These are phyloP conservation scores for Tetramorium alpestre DNA, from an alignment of 1,140 invertebrate species.

Conservation along the genomic window DNA sequence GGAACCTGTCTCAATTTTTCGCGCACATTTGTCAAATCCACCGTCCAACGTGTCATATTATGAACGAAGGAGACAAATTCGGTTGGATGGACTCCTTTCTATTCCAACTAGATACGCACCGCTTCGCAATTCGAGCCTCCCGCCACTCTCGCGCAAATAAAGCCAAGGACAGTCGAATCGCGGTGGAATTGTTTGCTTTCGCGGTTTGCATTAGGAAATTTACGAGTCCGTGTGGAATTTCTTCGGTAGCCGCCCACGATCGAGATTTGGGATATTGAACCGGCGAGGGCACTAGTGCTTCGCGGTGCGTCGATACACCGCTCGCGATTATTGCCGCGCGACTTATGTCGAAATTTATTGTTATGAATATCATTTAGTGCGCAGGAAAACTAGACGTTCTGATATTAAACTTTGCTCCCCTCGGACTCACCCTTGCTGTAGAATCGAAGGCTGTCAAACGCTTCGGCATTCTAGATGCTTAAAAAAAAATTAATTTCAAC, in stretches of 20 bases:
- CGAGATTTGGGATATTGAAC: slow-evolving; percentile 40
- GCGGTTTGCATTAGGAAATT: slow-evolving; percentile 49
- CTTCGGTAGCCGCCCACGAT: slow-evolving; percentile 5
- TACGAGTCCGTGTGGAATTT: slow-evolving; percentile 51
- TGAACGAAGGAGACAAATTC: neutral
- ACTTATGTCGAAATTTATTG: neutral
- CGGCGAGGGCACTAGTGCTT: neutral
- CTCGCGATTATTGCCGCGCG: neutral
- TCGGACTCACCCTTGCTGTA: neutral
- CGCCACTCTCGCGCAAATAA: slow-evolving; percentile 19
- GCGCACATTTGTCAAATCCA: neutral
- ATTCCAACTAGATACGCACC: neutral
- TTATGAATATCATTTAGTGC: neutral
- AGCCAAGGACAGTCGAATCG: slow-evolving; percentile 51
- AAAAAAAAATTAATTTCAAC: neutral
- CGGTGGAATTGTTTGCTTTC: slow-evolving; percentile 24
- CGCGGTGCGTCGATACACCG: neutral
- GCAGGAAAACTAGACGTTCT: neutral
- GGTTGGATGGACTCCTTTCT: neutral
- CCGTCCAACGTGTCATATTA: no score
- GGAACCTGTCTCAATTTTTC: neutral
- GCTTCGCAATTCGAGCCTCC: slow-evolving; percentile 7
- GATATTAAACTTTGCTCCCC: neutral
- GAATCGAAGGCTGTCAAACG: neutral
- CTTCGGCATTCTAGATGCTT: neutral